Evolutionary conservation across 2,888 invertebrate genomes (phyloP), one percentile per base, ranked within the genome.

Genomic region (Caenorhabditis japonica): DNA sequence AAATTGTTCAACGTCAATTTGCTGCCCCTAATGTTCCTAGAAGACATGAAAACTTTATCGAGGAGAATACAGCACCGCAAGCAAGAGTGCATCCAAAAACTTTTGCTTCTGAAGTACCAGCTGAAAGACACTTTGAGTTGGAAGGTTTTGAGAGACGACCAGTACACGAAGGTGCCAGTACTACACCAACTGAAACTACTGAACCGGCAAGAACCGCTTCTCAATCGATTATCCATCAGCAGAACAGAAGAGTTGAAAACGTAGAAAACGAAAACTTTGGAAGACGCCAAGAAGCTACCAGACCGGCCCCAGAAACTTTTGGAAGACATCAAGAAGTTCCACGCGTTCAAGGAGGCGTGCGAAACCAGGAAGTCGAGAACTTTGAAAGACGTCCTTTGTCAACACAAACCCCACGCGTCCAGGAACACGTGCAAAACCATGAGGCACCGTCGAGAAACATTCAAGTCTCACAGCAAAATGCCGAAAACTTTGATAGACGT

Each of bases 51-150:
- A 15, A n/a, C 39, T 2, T 23, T 41, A 46, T 46, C 27, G 34
- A 17, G 27, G 23, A 39, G 21, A 25, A n/a, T n/a, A n/a, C n/a
- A n/a, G 17, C 39, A 3, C 49, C 69, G 36, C 60, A 60, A 39
- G 47, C 61, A 0, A 43, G 56, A 36, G 61, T 61, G 56, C 70
- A 70, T 27, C 61, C 38, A 36, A 53, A 15, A 30, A 62, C 62
- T 17, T 51, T 34, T 19, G 49, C 46, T 17, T 23, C 38, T 10
- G 46, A 46, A 21, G 43, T 43, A 43, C n/a, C n/a, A n/a, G n/a
- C n/a, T n/a, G n/a, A n/a, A n/a, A n/a, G n/a, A n/a, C n/a, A n/a
- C n/a, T n/a, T n/a, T n/a, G n/a, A n/a, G n/a, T n/a, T n/a, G n/a
- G n/a, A n/a, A n/a, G n/a, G n/a, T n/a, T n/a, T n/a, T n/a, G n/a